Evolutionary conservation across 2,113 vertebrate species (phyloP), one percentile per base, ranked within the genome.

Genomic region (Nycticorax nycticorax): DNA sequence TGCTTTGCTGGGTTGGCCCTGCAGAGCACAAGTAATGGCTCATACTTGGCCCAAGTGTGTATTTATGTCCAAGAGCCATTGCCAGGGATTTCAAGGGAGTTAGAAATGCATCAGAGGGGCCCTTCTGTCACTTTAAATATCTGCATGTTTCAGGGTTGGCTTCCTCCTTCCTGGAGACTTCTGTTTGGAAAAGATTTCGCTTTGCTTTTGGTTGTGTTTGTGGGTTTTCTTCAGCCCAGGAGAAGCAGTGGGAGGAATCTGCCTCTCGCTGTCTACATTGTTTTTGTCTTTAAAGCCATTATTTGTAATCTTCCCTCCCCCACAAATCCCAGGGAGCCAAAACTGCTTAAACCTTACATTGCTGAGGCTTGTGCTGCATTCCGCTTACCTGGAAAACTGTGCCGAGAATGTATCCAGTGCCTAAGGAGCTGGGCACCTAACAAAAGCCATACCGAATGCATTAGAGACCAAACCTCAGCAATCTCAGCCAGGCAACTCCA

Each of bases 211-310:
- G 14, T 67, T 71, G 17, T 88, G 39, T 80, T 73, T 68, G 60
- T 84, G 27, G 32, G 52, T 75, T 92, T 94, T 88, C 73, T 87
- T 88, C 69, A 86, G 56, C 77, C 21, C 23, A 33, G 45, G 26
- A 93, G 68, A 75, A 94, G 68, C 5, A 17, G 76, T 84, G 52
- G 73, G 85, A 93, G 76, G 83, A 96, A 86, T 77, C n/a, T 73
- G 2, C 47, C 53, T 85, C 35, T 91, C 30, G 89, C 75, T 82
- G 14, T 88, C 88, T 81, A 33, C 39, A 59, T n/a, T 96, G 68
- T 33, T 94, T 92, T 78, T 67, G 39, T 86, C 52, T 86, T 68
- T 81, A 88, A 92, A 33, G 4, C 23, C 45, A 52, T 95, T 94
- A 95, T 95, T 96, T 91, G 64, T 84, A 77, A 93, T 80, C 59